Evolutionary conservation across 1,140 invertebrate species (phyloP).

Genomic region (Ceratosolen solmsi): DNA sequence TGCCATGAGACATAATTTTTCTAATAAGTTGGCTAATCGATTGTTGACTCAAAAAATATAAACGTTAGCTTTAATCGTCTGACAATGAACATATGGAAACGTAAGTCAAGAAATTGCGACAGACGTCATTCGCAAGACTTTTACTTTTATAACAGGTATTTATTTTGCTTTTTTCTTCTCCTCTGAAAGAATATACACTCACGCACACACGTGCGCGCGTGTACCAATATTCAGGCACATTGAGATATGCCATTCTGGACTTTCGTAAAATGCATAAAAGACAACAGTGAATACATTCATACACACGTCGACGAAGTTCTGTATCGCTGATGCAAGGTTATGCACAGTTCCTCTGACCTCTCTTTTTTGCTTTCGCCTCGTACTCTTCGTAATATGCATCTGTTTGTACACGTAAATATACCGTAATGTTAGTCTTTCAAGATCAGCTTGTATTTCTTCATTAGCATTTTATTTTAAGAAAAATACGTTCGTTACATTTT

Average conservation of each 20-base stretch:
- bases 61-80: slow-evolving; percentile 22
- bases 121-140: slow-evolving; percentile 22
- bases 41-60: slow-evolving; percentile 23
- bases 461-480: no score
- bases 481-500: no score
- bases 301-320: not conserved
- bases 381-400: not conserved
- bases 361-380: not conserved
- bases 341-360: not conserved
- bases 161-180: slow-evolving; percentile 14
- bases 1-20: not conserved
- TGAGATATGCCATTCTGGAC: not conserved
- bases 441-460: no score
- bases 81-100: slow-evolving; percentile 46
- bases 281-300: not conserved
- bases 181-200: not conserved
- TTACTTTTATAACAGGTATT: slow-evolving; percentile 42
- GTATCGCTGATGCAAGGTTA: not conserved
- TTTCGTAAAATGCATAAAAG: slow-evolving; percentile 40
- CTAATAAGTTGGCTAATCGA: slow-evolving; percentile 8
- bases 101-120: slow-evolving; percentile 40
- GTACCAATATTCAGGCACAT: no score
- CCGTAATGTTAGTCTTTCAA: not conserved
- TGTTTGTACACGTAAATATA: not conserved
- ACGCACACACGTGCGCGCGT: not conserved